Evolutionary conservation across 2,888 invertebrate genomes (phyloP).

Genomic region (Cinara cedri): DNA sequence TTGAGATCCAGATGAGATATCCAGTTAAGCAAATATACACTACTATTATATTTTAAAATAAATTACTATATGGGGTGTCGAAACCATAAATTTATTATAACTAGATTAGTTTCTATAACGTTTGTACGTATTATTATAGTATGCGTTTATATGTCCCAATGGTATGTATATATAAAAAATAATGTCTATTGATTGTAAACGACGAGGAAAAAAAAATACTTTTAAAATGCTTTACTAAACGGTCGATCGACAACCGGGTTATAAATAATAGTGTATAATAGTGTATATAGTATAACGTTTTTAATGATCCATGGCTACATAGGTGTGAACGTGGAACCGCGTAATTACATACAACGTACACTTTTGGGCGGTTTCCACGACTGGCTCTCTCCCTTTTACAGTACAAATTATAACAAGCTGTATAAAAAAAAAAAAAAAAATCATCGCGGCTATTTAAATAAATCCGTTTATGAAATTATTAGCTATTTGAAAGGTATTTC

Average conservation of each 20-base stretch:
- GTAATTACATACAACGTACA: slow-evolving; percentile 29
- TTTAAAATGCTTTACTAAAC: slow-evolving; percentile 14
- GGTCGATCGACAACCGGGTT: slow-evolving; percentile 38
- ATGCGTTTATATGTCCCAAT: not conserved
- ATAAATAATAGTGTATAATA: slow-evolving; percentile 43
- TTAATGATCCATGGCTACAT: slow-evolving; percentile 37
- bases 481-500: not conserved
- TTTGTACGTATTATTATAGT: not conserved
- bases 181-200: slow-evolving; percentile 15
- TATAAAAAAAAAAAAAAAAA: not conserved
- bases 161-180: not conserved
- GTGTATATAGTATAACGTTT: slow-evolving; percentile 35
- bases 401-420: slow-evolving; percentile 4
- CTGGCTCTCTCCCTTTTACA: not conserved
- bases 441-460: not conserved
- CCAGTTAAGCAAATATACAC: slow-evolving; percentile 7
- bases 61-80: not conserved
- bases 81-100: not conserved
- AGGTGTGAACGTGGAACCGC: slow-evolving; percentile 46
- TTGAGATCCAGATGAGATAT: slow-evolving; percentile 6
- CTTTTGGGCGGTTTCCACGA: slow-evolving; percentile 39
- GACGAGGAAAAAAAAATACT: not conserved
- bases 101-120: not conserved
- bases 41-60: not conserved
- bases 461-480: not conserved